Base-by-base conservation (phyloP, 2,113 vertebrate species). In the Fregetta grallaria region DNA sequence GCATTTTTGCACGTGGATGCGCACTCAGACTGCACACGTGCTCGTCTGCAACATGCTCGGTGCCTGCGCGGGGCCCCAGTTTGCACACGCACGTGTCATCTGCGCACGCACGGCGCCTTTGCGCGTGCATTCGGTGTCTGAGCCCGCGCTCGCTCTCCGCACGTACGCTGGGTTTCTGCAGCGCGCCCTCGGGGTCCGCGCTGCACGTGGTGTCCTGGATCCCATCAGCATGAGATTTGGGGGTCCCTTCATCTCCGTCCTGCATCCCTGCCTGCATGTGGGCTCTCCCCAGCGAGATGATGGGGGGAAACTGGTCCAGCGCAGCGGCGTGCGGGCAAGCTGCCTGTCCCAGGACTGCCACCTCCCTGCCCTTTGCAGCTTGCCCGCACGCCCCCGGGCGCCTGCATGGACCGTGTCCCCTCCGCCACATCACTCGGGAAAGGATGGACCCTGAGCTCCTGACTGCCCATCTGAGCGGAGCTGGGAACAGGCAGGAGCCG, bases 51-150 rank as follows among this genome's bases (percentile, higher is more conserved):
- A 5, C 3, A 3, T 11, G 25, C 53, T 21, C 5, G 13, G 19
- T 6, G 34, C 1, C 40, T 38, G 63, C 52, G 15, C 18, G 3
- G 7, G 44, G 47, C 27, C 42, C 21, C 20, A 1, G 27, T 6
- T 26, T 26, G 32, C 40, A 1, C 19, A 2, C 30, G 3, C 75
- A 6, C 20, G 8, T 21, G 13, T 12, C 55, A 4, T 12, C 55
- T 58, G 55, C 19, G 11, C 55, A 4, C 6, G 32, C 55, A 9
- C 2, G 19, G 40, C 25, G 13, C 4, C 2, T 45, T 45, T 13
- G 25, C 26, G 1, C 2, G 4, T 4, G 49, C 36, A 3, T 20
- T 50, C 11, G 4, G 67, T 13, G 16, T 3, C 45, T 58, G 56
- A 9, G 22, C 66, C 17, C 7, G 5, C 6, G 1, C 61, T 29